These are phyloP conservation scores for Myoxocephalus aenaeus DNA, from an alignment of 2,797 vertebrate species.

Conservation along the genomic window DNA sequence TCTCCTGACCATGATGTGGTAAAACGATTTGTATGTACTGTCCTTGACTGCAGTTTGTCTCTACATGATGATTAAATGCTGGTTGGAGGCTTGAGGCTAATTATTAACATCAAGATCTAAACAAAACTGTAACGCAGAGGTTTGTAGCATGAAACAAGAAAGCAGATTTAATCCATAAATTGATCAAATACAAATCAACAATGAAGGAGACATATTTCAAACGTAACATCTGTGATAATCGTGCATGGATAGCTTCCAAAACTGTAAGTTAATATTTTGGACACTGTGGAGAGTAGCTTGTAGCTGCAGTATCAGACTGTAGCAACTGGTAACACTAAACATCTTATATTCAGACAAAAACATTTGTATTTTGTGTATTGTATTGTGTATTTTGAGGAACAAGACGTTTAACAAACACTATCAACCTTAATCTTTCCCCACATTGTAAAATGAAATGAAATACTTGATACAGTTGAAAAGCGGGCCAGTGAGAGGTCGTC, in stretches of 20 bases:
- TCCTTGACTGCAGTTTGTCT: conserved; percentile 34
- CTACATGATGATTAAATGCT: conserved; percentile 39
- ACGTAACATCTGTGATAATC: too few relatives aligned
- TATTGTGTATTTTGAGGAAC: neutral
- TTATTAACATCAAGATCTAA: conserved; percentile 37
- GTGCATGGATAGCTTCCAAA: too few relatives aligned
- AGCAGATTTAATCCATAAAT: conserved; percentile 1
- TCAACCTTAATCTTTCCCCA: neutral
- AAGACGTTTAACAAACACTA: neutral
- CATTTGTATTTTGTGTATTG: too few relatives aligned
- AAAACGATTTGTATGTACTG: conserved; percentile 44
- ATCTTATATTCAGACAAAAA: too few relatives aligned
- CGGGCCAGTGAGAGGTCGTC: neutral
- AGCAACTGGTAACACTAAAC: too few relatives aligned
- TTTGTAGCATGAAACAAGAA: conserved; percentile 6
- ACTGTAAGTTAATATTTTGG: too few relatives aligned
- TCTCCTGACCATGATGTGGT: conserved; percentile 45
- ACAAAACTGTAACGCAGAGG: conserved; percentile 22
- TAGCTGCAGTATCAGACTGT: too few relatives aligned
- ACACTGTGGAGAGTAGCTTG: too few relatives aligned
- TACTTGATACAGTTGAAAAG: conserved; percentile 8
- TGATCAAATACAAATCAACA: too few relatives aligned
- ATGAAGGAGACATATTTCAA: too few relatives aligned
- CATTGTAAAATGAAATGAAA: conserved; percentile 8
- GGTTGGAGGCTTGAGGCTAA: conserved; percentile 49